Evolutionary conservation across 2,797 vertebrate genomes (phyloP).

Genomic region (Scyliorhinus canicula): DNA sequence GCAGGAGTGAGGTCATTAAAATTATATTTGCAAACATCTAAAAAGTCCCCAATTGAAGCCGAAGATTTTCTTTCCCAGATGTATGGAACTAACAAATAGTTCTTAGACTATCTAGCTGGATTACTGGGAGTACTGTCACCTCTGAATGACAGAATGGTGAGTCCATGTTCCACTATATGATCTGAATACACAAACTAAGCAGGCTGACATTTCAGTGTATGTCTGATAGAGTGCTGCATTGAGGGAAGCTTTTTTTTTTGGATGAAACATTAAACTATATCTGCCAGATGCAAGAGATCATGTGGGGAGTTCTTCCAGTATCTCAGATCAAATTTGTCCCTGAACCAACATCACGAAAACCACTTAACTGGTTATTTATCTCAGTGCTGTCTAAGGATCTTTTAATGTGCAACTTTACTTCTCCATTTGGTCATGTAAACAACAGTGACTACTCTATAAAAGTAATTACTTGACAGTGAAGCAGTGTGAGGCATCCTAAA

Average conservation of each 20-base stretch:
- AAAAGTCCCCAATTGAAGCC: too few relatives aligned
- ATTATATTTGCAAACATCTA: too few relatives aligned
- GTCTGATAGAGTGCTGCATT: not conserved
- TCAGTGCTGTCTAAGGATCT: not conserved
- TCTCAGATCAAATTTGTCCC: not conserved
- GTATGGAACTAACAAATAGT: too few relatives aligned
- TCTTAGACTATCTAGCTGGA: not conserved
- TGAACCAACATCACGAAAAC: not conserved
- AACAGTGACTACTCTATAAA: not conserved
- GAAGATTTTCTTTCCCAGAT: too few relatives aligned
- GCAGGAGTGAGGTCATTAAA: too few relatives aligned
- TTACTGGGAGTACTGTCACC: not conserved
- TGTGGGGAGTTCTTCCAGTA: not conserved
- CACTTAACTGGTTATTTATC: not conserved
- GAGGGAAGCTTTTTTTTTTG: not conserved
- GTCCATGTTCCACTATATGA: not conserved
- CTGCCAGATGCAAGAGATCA: not conserved
- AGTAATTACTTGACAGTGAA: not conserved
- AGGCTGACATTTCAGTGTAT: not conserved
- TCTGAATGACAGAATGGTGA: not conserved
- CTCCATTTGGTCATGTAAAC: not conserved
- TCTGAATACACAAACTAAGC: not conserved
- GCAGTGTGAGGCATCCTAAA: not conserved
- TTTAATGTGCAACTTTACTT: not conserved
- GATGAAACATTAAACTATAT: not conserved